Percentiles rank a stretch among this genome's conserved stretches.
Conservation (phyloP, 1,140 invertebrate species). For the Alviniconcha marisindica region DNA sequence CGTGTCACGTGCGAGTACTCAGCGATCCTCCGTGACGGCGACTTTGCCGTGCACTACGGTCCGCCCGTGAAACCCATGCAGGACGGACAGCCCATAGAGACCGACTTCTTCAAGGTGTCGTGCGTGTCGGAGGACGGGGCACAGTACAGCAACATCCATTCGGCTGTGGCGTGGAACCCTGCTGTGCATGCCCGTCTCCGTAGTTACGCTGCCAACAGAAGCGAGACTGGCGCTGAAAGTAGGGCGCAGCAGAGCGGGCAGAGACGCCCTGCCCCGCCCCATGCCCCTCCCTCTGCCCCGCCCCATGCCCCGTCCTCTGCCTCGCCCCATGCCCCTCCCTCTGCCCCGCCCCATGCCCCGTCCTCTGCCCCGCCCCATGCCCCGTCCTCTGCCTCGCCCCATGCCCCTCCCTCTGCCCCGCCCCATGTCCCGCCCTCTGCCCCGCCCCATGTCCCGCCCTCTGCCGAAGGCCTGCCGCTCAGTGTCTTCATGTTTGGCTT, state of each 20-base stretch:
- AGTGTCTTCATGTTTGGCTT: conserved; percentile 93
- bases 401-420: too few species aligned
- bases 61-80: conserved; percentile 43
- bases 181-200: conserved; percentile 7
- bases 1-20: conserved; percentile 59
- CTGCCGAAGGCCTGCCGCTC: too few species aligned
- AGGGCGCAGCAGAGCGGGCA: neutral
- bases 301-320: too few species aligned
- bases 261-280: neutral
- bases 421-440: too few species aligned
- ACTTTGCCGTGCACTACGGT: conserved; percentile 38
- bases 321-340: too few species aligned
- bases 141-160: conserved; percentile 63
- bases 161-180: conserved; percentile 54
- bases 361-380: neutral
- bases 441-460: neutral
- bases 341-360: too few species aligned
- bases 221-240: neutral
- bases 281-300: too few species aligned
- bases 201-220: neutral
- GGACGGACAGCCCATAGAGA: conserved; percentile 45
- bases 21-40: conserved; percentile 48
- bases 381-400: neutral
- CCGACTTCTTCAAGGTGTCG: conserved; percentile 61
- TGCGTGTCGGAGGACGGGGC: conserved; percentile 52